phyloP scores from a whole-genome alignment of 2,888 invertebrate species.

The Blomia tropicalis region DNA sequence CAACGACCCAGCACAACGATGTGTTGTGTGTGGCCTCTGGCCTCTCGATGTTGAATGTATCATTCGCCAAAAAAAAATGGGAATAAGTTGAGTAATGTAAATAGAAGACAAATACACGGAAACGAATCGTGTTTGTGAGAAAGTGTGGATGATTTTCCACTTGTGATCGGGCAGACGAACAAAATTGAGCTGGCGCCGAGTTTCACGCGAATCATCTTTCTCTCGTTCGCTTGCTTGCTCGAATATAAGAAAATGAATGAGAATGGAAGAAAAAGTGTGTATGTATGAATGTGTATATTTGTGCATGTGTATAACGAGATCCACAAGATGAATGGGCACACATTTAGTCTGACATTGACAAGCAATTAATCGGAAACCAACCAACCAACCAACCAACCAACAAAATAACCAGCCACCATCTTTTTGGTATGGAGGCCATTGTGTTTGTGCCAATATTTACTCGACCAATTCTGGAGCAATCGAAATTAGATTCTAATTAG shows the following conservation, averaged over 20 bases:
- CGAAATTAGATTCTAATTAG: slow-evolving; percentile 8
- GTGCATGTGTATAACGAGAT: too few relatives aligned
- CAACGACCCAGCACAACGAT: background rate
- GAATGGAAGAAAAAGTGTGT: too few relatives aligned
- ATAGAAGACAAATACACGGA: background rate
- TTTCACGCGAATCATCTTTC: background rate
- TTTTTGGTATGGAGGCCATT: too few relatives aligned
- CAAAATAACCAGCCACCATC: too few relatives aligned
- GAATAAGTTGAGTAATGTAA: background rate
- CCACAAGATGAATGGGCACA: too few relatives aligned
- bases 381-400: too few relatives aligned
- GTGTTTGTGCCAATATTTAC: background rate
- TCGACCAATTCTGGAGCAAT: background rate
- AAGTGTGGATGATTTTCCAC: too few relatives aligned
- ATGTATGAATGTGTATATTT: background rate
- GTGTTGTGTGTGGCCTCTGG: slow-evolving; percentile 6
- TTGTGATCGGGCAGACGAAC: too few relatives aligned
- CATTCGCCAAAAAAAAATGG: background rate
- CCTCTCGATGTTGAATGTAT: background rate
- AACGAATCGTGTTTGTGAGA: background rate
- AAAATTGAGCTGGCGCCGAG: background rate
- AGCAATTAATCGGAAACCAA: too few relatives aligned
- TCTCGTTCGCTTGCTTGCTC: too few relatives aligned
- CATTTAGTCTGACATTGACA: too few relatives aligned
- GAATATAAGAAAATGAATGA: too few relatives aligned